These are phyloP conservation scores for Aptenodytes patagonicus DNA, from an alignment of 2,113 vertebrate species.

Conservation along the genomic window DNA sequence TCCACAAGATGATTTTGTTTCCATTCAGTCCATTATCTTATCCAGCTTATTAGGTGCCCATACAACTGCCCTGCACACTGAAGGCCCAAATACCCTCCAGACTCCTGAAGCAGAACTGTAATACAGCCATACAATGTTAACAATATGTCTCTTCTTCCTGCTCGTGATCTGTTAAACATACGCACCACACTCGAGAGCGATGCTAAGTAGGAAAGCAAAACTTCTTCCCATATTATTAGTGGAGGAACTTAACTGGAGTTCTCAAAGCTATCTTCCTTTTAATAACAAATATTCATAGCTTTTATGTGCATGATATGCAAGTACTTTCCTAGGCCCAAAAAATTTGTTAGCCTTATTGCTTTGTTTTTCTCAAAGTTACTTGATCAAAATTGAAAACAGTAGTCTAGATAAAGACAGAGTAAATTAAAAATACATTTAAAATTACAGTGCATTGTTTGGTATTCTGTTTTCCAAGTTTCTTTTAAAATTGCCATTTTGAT, in stretches of 20 bases:
- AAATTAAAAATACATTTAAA: not conserved
- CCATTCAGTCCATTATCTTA: not conserved
- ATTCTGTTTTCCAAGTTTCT: not conserved
- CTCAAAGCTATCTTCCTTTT: not conserved
- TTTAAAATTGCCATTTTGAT: not conserved
- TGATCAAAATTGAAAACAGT: not conserved
- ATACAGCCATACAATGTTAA: too few relatives aligned
- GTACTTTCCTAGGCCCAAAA: not conserved
- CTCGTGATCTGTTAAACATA: not conserved
- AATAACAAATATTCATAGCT: not conserved
- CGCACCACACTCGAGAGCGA: fast-evolving
- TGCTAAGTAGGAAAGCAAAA: not conserved
- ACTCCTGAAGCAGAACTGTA: not conserved
- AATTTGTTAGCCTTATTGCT: not conserved
- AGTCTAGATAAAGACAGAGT: not conserved
- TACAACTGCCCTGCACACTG: not conserved
- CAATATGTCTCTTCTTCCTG: not conserved
- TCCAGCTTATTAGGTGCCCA: fast-evolving
- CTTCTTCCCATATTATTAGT: not conserved
- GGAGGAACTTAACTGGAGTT: not conserved
- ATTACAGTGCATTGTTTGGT: not conserved
- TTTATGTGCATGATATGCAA: not conserved
- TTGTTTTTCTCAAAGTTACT: not conserved
- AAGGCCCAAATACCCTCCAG: not conserved
- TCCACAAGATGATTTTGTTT: not conserved